Evolutionary conservation across 2,797 vertebrate genomes (phyloP).

Genomic region (Molossus alvarezi): DNA sequence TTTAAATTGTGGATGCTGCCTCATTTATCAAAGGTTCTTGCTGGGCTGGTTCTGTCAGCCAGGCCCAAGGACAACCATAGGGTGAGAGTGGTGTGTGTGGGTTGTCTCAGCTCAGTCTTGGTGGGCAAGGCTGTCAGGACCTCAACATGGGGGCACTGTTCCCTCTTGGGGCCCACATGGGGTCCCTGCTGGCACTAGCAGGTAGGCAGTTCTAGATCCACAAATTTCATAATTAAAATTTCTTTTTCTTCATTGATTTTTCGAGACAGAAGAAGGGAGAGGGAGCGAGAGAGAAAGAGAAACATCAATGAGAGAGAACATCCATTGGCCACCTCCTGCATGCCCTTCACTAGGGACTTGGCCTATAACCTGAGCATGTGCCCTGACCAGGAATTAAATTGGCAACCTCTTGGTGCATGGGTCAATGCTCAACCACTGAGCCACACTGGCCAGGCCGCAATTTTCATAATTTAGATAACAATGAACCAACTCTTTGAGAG

Average conservation of each 20-base stretch:
- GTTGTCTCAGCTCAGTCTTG: conserved; percentile 75
- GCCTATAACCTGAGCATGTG: too few species aligned
- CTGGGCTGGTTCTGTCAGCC: conserved; percentile 76
- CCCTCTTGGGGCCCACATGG: neutral
- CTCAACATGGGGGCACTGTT: neutral
- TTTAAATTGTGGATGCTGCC: conserved; percentile 66
- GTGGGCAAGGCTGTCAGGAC: conserved; percentile 5
- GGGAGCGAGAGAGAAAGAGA: too few species aligned
- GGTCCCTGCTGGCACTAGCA: neutral
- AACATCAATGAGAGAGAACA: too few species aligned
- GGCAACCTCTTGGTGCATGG: too few species aligned
- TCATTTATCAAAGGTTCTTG: conserved; percentile 89
- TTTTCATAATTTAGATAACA: neutral
- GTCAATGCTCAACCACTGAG: too few species aligned
- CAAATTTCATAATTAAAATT: neutral
- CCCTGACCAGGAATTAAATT: too few species aligned
- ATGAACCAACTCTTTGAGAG: neutral
- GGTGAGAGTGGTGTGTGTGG: neutral
- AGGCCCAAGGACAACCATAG: neutral
- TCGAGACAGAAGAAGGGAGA: too few species aligned
- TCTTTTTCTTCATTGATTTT: too few species aligned
- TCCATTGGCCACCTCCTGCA: too few species aligned
- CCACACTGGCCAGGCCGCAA: too few species aligned
- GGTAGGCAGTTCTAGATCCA: conserved; percentile 74
- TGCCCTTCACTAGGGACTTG: too few species aligned